Base-by-base conservation (phyloP, 1,140 invertebrate species). In the Arion vulgaris region DNA sequence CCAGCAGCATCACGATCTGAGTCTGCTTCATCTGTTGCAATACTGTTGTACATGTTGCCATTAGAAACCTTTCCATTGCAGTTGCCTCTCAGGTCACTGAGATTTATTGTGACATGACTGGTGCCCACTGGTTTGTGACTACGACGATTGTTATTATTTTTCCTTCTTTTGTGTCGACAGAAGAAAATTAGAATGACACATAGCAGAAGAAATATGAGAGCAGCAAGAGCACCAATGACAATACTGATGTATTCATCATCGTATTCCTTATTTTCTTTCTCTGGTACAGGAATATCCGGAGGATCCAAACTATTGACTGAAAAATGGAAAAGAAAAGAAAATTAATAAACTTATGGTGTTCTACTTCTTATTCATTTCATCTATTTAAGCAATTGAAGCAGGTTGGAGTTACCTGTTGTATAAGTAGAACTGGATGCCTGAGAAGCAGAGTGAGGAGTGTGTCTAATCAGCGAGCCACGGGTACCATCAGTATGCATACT, bases 181-280 rank as follows among this genome's bases (percentile, higher is more conserved):
- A 96, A 94, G 78, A 96, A 93, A 41, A 95, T 93, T 91, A 96
- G 95, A 86, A 96, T 95, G 32, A 96, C 93, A 41, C 95, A 93
- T 89, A 96, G 95, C 0, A 95, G 93, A 15, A 96, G 95, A n/a
- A 95, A 94, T 1, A 95, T 93, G 26, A 97, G 94, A 78, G 96
- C 95, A 0, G 95, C 96, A 66, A 97, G 89, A 0, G 95, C 95
- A 0, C 96, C 96, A 76, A 96, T 96, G 36, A 96, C 95, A 51
- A 97, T 93, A 0, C 96, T 96, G 45, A 97, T 95, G 87, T 96
- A 96, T 94, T 90, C 94, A 84, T 95, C 94, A 82, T 93, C 93
- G 57, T 85, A 80, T 94, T 94, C 88, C 51, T 86, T 83, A 19
- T 84, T 80, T 71, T 85, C 84, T 77, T 86, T 85, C 53, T 85